Percentiles rank a stretch among this genome's conserved stretches.
Conservation (phyloP, 2,113 vertebrate species). For the Gadus chalcogrammus region DNA sequence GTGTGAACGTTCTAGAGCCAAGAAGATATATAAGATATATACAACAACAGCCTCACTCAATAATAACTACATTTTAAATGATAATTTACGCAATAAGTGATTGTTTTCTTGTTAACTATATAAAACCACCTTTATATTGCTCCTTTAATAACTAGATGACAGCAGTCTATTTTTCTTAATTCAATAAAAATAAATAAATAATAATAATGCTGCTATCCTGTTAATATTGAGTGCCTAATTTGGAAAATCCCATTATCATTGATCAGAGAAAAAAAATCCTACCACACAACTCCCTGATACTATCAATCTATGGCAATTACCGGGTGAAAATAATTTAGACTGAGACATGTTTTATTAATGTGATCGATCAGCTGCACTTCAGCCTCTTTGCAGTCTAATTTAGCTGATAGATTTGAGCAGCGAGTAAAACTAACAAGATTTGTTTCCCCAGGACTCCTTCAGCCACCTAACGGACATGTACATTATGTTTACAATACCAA, state of each 20-base stretch:
- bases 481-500: too few species aligned
- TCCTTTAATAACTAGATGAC: too few species aligned
- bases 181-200: background rate
- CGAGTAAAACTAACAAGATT: background rate
- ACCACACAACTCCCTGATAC: background rate
- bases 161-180: background rate
- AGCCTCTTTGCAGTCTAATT: background rate
- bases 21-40: too few species aligned
- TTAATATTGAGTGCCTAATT: background rate
- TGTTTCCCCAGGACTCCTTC: too few species aligned
- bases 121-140: background rate
- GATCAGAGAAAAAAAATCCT: slow-evolving; percentile 1
- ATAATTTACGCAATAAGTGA: too few species aligned
- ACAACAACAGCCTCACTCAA: too few species aligned
- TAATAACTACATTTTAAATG: too few species aligned
- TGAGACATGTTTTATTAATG: background rate
- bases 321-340: background rate
- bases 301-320: slow-evolving; percentile 5
- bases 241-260: slow-evolving; percentile 2
- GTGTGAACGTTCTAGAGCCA: too few species aligned
- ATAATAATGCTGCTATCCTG: background rate
- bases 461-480: too few species aligned
- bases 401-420: background rate
- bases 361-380: background rate
- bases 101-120: too few species aligned